A percentile compares a stretch with the other conserved stretches of the same genome.
phyloP scores from a whole-genome alignment of 2,113 vertebrate species.

The Tyto alba region DNA sequence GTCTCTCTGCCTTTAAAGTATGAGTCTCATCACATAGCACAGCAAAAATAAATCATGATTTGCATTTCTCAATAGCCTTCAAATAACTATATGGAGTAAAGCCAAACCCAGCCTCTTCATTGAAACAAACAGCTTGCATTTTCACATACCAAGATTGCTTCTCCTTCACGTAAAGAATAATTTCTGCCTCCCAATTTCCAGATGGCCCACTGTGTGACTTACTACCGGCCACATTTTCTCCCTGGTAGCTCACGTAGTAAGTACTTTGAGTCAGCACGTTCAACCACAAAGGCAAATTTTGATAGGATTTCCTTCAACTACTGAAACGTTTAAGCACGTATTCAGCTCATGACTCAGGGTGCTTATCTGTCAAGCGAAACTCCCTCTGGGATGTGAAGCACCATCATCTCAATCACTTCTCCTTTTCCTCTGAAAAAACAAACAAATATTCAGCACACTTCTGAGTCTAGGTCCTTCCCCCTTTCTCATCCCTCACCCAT shows the following conservation, averaged over 20 bases:
- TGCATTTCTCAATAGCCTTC: constrained; percentile 51
- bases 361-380: constrained; percentile 40
- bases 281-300: constrained; percentile 1
- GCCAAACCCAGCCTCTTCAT: constrained; percentile 23
- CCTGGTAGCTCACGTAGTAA: constrained; percentile 43
- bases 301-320: constrained; percentile 24
- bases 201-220: not conserved
- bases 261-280: constrained; percentile 56
- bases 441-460: constrained; percentile 28
- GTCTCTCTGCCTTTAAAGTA: not conserved
- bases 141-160: not conserved
- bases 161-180: not conserved
- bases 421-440: constrained; percentile 17
- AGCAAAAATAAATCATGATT: constrained; percentile 53
- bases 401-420: constrained; percentile 31
- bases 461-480: not conserved
- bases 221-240: not conserved
- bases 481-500: constrained; percentile 6
- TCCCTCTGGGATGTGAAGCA: constrained; percentile 34
- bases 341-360: constrained; percentile 34
- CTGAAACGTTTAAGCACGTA: constrained; percentile 34
- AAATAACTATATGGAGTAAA: constrained; percentile 37
- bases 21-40: constrained; percentile 9
- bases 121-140: constrained; percentile 18
- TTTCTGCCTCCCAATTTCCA: not conserved